Percentiles rank a stretch among this genome's conserved stretches.
Conservation (phyloP, 1,140 invertebrate genomes). For the Halesus radiatus region DNA sequence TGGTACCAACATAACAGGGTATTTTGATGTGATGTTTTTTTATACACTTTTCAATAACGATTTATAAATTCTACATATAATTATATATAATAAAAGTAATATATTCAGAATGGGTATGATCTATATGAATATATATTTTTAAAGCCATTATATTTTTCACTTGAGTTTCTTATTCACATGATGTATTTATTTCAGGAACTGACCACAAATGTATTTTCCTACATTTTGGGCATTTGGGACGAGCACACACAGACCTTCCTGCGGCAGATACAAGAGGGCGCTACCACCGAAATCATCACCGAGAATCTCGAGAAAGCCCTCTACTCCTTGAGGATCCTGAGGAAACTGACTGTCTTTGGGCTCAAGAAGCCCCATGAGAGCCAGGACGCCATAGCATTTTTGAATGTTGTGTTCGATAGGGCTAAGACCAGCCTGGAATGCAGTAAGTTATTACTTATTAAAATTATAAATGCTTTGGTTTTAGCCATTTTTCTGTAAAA, state of each 20-base stretch:
- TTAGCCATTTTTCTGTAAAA: conserved; percentile 40
- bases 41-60: no score
- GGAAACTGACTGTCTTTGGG: conserved; percentile 87
- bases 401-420: conserved; percentile 83
- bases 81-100: no score
- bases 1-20: no score
- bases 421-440: conserved; percentile 84
- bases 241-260: conserved; percentile 78
- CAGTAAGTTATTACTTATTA: conserved; percentile 75
- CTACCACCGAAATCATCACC: conserved; percentile 70
- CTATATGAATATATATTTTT: no score
- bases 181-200: conserved; percentile 76
- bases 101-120: no score
- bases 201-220: conserved; percentile 78
- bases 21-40: no score
- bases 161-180: no score
- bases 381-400: conserved; percentile 80
- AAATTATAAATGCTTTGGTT: not conserved
- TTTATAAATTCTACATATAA: no score
- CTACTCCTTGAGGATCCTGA: conserved; percentile 82
- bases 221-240: conserved; percentile 82
- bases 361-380: conserved; percentile 83
- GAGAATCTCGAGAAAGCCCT: conserved; percentile 83
- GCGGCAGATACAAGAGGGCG: conserved; percentile 72
- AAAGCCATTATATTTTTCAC: no score